Evolutionary conservation across 2,888 invertebrate species (phyloP), one percentile per base, ranked within the genome.

Genomic region (Nyleta sp.): DNA sequence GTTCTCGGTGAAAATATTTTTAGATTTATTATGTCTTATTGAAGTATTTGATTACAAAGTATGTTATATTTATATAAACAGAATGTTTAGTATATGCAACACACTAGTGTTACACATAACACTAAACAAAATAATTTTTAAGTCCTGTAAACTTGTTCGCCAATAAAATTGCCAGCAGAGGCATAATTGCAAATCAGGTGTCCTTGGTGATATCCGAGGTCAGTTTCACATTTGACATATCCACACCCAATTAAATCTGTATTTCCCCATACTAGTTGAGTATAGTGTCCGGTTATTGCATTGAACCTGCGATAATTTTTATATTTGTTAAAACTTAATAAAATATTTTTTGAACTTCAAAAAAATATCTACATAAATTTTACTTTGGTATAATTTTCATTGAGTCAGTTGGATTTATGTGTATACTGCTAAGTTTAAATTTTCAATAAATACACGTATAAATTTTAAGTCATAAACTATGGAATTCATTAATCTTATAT

Each of bases 191-290:
- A 92, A 18, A 91, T 87, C 73, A 91, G 84, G 44, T 88, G 84
- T 59, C 86, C 87, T 2, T 79, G 83, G 65, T 86, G 59, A 60
- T 22, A 72, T 4, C 33, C 28, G 83, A 84, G 65, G 84, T 86
- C 18, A 1, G 60, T 42, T 85, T 90, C 92, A 24, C 62, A 72
- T 57, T 85, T 85, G 1, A 91, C 85, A 72, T 85, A 88, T 18
- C 92, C 93, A 78, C 93, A 93, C 4, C 93, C 93, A 20, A 93
- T 81, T 24, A 82, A 81, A 33, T 85, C 85, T 0, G 92, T 90
- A 18, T 89, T 86, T 1, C 91, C 92, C 92, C 92, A 93, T 1
- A 92, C 87, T 59, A 93, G 83, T 88, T 92, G 91, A 0, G 90
- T 91, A 81, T 91, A 91, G 79, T 91, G 91, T 1, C 91, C 90